A percentile compares a stretch with the other conserved stretches of the same genome.
Conservation (phyloP, 1,140 invertebrate genomes). For the Caenorhabditis latens region DNA sequence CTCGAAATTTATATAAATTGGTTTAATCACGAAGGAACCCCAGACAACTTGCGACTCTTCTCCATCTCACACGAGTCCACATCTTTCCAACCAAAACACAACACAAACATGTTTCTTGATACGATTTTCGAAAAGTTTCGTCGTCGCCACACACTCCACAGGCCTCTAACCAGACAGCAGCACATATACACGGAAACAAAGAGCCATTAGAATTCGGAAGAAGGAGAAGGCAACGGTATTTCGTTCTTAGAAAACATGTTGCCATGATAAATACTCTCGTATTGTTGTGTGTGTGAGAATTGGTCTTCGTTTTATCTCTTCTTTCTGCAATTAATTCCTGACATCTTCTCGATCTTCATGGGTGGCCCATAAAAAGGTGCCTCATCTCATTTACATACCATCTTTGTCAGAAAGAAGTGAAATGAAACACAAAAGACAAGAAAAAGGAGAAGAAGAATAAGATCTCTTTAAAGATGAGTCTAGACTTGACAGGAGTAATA, state of each 20-base stretch:
- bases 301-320: background rate
- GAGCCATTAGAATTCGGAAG: conserved; percentile 20
- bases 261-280: conserved; percentile 34
- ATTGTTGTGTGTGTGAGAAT: background rate
- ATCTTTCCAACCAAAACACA: background rate
- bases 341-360: conserved; percentile 7
- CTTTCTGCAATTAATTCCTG: too few species aligned
- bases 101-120: background rate
- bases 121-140: conserved; percentile 4
- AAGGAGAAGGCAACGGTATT: background rate
- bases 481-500: background rate
- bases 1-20: background rate
- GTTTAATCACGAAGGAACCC: background rate
- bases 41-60: background rate
- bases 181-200: background rate
- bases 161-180: too few species aligned
- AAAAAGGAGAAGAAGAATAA: background rate
- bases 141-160: background rate
- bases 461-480: background rate
- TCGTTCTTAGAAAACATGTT: conserved; percentile 2
- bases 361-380: background rate
- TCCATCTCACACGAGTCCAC: too few species aligned
- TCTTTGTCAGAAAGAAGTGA: too few species aligned
- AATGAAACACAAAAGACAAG: background rate
- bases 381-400: background rate